Conservation (phyloP, 1,140 invertebrate genomes). For the Ruditapes philippinarum region DNA sequence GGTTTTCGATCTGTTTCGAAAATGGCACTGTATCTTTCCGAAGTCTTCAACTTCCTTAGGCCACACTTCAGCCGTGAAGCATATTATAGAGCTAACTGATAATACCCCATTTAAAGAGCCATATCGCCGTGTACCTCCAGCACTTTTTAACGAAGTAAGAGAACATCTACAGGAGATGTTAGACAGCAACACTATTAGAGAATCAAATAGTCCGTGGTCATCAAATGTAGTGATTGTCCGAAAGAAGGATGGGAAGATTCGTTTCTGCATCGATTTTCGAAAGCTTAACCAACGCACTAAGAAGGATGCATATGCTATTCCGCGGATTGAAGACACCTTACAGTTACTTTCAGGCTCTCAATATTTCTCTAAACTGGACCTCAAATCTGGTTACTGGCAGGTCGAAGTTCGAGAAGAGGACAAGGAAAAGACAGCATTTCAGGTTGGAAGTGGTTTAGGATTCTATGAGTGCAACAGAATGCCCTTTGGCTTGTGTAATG, state of each 20-base stretch:
- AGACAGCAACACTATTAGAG: neutral
- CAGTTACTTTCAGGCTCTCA: constrained; percentile 78
- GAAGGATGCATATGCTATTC: constrained; percentile 71
- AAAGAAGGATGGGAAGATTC: constrained; percentile 86
- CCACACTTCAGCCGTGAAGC: too few relatives aligned
- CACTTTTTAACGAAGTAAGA: neutral
- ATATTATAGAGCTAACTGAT: neutral
- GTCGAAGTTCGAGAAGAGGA: constrained; percentile 78
- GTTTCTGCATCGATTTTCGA: constrained; percentile 85
- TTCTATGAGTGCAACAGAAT: constrained; percentile 66
- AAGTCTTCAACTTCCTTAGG: too few relatives aligned
- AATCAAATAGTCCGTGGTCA: neutral
- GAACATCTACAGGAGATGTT: neutral
- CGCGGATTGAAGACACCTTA: constrained; percentile 70
- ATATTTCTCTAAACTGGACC: constrained; percentile 87
- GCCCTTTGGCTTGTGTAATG: constrained; percentile 77
- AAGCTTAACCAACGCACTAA: constrained; percentile 66
- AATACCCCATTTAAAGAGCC: neutral
- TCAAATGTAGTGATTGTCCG: constrained; percentile 61
- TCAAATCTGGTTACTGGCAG: constrained; percentile 87
- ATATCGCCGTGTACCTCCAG: neutral
- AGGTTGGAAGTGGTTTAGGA: constrained; percentile 54
- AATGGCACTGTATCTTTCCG: constrained; percentile 43
- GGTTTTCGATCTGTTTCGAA: neutral
- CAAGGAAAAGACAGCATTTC: constrained; percentile 69